Conservation (phyloP, 2,888 invertebrate genomes). For the Drosophila fungiperda region DNA sequence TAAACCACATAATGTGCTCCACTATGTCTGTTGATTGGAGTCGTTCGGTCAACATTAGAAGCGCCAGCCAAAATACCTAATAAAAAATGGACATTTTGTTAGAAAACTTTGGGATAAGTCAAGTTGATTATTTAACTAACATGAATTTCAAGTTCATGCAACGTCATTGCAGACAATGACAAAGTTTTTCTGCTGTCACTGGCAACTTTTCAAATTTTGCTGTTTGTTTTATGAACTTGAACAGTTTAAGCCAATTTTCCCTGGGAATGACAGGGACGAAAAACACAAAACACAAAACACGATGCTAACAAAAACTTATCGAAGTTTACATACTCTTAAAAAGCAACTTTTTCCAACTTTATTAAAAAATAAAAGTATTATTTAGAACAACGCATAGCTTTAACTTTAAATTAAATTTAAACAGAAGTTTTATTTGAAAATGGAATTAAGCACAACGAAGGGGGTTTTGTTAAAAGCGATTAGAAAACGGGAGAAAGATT, state of each 20-base stretch:
- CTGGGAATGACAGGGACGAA: slow-evolving; percentile 23
- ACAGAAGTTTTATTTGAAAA: background rate
- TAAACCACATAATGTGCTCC: slow-evolving; percentile 20
- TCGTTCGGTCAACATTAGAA: slow-evolving; percentile 3
- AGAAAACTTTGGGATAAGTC: slow-evolving; percentile 40
- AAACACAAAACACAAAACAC: background rate
- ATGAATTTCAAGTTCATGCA: slow-evolving; percentile 67
- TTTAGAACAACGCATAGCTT: background rate
- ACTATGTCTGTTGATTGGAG: slow-evolving; percentile 10
- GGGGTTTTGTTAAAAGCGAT: background rate
- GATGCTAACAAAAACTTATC: background rate
- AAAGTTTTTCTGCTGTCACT: slow-evolving; percentile 52
- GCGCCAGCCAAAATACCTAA: slow-evolving; percentile 21
- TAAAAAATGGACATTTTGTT: slow-evolving; percentile 8
- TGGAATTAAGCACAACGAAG: background rate
- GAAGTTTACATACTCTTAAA: slow-evolving; percentile 19
- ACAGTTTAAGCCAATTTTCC: slow-evolving; percentile 57
- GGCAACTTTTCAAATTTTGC: slow-evolving; percentile 64
- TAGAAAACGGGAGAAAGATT: background rate
- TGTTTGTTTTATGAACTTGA: slow-evolving; percentile 64
- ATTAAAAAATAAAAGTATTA: background rate
- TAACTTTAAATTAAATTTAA: background rate
- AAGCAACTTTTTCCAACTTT: background rate
- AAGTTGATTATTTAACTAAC: slow-evolving; percentile 66
- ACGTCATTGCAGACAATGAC: slow-evolving; percentile 40